phyloP scores from a whole-genome alignment of 2,797 vertebrate species.

The Hybognathus amarus region DNA sequence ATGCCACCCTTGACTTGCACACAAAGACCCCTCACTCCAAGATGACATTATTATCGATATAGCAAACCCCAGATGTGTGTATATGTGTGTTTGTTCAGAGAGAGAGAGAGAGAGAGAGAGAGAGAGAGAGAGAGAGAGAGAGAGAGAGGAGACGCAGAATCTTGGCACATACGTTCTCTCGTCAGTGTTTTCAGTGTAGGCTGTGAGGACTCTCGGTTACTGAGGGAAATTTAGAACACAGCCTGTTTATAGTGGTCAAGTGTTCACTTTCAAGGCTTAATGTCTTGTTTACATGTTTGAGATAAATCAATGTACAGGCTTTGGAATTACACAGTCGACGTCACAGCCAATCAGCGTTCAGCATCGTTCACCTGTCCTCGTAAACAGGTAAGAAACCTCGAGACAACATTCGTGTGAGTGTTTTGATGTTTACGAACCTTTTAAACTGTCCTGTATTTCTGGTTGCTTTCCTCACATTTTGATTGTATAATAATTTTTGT shows the following conservation, averaged over 20 bases:
- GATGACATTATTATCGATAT: slow-evolving; percentile 36
- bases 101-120: slow-evolving; percentile 11
- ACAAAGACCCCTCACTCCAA: slow-evolving; percentile 39
- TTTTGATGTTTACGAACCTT: slow-evolving; percentile 7
- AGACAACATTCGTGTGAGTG: not conserved
- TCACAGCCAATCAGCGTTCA: slow-evolving; percentile 67
- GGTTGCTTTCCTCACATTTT: not conserved
- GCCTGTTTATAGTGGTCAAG: not conserved
- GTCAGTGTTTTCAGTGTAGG: not conserved
- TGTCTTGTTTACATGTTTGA: slow-evolving; percentile 67
- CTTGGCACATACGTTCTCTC: not conserved
- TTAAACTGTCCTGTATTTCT: not conserved
- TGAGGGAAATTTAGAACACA: not conserved
- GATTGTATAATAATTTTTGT: not conserved
- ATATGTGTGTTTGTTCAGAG: slow-evolving; percentile 4
- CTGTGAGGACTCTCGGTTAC: not conserved
- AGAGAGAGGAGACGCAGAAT: no score
- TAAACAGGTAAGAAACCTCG: slow-evolving; percentile 43
- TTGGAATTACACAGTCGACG: not conserved
- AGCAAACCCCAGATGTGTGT: slow-evolving; percentile 17
- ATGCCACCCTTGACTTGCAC: slow-evolving; percentile 59
- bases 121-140: no score
- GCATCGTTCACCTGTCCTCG: slow-evolving; percentile 57
- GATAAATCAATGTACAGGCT: slow-evolving; percentile 63
- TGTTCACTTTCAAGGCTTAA: slow-evolving; percentile 25